Percentiles rank a stretch among this genome's conserved stretches.
Evolutionary conservation across 1,140 invertebrate genomes (phyloP).

Genomic region (Drosophila micromelanica): DNA sequence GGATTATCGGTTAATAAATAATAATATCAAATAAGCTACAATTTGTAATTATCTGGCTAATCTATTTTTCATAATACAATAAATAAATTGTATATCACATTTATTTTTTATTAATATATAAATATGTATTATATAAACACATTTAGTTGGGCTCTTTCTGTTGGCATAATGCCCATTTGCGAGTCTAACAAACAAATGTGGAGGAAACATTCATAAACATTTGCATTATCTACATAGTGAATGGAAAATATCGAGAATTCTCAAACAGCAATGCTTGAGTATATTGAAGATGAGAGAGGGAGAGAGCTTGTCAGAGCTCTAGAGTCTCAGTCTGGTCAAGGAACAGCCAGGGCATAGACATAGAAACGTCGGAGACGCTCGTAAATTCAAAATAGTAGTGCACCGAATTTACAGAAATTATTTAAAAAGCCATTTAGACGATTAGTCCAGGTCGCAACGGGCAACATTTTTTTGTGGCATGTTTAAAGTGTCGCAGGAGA

Average conservation of each 20-base stretch:
- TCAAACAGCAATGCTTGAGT: constrained; percentile 43
- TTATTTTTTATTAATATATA: neutral
- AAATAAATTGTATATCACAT: constrained; percentile 8
- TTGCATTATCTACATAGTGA: constrained; percentile 21
- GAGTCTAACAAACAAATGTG: constrained; percentile 26
- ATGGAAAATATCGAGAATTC: constrained; percentile 46
- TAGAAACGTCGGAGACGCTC: constrained; percentile 24
- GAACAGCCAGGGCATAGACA: constrained; percentile 44
- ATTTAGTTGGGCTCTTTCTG: constrained; percentile 1
- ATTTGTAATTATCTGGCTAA: neutral
- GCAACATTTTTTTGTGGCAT: constrained; percentile 44
- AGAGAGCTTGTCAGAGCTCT: constrained; percentile 18
- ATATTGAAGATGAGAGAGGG: constrained; percentile 20
- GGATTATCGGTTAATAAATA: too few species aligned
- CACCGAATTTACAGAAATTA: constrained; percentile 27
- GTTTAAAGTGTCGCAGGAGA: constrained; percentile 82
- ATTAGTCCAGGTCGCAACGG: constrained; percentile 6
- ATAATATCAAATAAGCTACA: neutral
- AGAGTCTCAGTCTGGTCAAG: constrained; percentile 57
- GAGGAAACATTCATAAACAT: constrained; percentile 45
- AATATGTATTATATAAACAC: too few species aligned
- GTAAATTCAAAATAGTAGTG: constrained; percentile 39
- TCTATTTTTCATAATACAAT: constrained; percentile 6
- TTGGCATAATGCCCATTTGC: constrained; percentile 60
- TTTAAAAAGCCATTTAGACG: constrained; percentile 37